A percentile compares a stretch with the other conserved stretches of the same genome.
Conservation (phyloP, 2,113 vertebrate genomes). For the Typhlomys cinereus region DNA sequence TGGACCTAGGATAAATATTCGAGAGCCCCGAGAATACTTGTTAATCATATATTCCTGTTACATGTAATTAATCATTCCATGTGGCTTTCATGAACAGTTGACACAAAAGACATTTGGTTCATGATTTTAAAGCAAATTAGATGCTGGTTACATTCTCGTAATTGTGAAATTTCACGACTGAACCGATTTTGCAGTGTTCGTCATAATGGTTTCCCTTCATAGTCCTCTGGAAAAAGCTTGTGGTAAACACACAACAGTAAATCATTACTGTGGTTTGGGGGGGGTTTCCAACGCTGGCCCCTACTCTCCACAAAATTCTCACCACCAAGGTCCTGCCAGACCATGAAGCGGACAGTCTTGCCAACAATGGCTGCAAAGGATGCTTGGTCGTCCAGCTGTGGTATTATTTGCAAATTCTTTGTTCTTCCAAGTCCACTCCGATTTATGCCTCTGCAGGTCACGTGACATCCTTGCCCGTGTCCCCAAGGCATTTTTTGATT, state of each 20-base stretch:
- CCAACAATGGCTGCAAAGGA: not conserved
- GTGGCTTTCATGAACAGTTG: constrained; percentile 51
- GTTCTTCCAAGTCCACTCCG: not conserved
- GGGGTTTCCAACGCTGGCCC: constrained; percentile 5
- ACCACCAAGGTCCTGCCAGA: not conserved
- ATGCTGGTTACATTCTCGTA: constrained; percentile 63
- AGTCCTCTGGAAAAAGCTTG: not conserved
- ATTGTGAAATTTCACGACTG: constrained; percentile 63
- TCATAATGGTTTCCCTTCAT: constrained; percentile 40
- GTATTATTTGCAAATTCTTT: constrained; percentile 22
- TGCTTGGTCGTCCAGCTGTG: not conserved
- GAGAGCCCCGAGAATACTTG: constrained; percentile 34
- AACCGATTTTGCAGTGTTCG: constrained; percentile 51
- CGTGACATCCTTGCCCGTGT: not conserved
- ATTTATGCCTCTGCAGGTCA: not conserved
- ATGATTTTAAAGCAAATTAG: constrained; percentile 73
- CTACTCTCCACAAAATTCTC: not conserved
- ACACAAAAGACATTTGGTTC: constrained; percentile 69
- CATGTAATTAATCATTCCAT: constrained; percentile 67
- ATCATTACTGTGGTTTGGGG: constrained; percentile 40
- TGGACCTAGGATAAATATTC: constrained; percentile 46
- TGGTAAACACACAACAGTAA: constrained; percentile 33
- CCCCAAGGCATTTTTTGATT: not conserved
- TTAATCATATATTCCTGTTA: constrained; percentile 56
- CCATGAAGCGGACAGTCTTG: not conserved